Evolutionary conservation across 2,888 invertebrate genomes (phyloP), one percentile per base, ranked within the genome.

Genomic region (Catocala fraxini): DNA sequence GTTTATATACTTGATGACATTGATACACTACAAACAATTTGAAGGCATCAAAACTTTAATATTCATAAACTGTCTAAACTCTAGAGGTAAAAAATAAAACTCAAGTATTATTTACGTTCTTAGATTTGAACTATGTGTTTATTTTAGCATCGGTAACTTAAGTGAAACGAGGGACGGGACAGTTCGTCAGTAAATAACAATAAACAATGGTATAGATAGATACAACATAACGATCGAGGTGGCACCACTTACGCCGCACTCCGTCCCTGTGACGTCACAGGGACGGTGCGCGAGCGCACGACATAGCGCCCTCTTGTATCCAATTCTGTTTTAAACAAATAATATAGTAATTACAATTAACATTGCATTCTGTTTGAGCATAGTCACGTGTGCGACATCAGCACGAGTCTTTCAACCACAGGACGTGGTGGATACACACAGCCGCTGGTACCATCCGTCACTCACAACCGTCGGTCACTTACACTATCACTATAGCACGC

Each of bases 81-180:
- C 15, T 51, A 55, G 0, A 9, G 11, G 71, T 77, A 10, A 81
- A 39, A 35, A 85, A 82, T 78, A 53, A 73, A 59, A 65, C 59
- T 47, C 43, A 15, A 35, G 13, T 54, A 51, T 70, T 68, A 13
- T 62, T 56, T 67, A 75, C 67, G 75, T 77, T 75, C 79, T 72
- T 71, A 77, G 79, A 74, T 79, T 74, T 72, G 78, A 88, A 84
- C 86, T 88, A 83, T 85, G 77, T 85, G 79, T 88, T 89, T 86
- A 87, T 86, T 85, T 83, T 81, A 85, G 85, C 84, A 83, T 88
- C 86, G 80, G 82, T 84, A 89, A 90, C 84, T 83, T 82, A 89
- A 84, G 83, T 87, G 84, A 89, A 88, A 75, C 59, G 88, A 90
- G 92, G 93, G 93, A 93, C 93, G 93, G 93, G 93, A 92, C 80